Evolutionary conservation across 2,113 vertebrate genomes (phyloP).

Genomic region (Gopherus flavomarginatus): DNA sequence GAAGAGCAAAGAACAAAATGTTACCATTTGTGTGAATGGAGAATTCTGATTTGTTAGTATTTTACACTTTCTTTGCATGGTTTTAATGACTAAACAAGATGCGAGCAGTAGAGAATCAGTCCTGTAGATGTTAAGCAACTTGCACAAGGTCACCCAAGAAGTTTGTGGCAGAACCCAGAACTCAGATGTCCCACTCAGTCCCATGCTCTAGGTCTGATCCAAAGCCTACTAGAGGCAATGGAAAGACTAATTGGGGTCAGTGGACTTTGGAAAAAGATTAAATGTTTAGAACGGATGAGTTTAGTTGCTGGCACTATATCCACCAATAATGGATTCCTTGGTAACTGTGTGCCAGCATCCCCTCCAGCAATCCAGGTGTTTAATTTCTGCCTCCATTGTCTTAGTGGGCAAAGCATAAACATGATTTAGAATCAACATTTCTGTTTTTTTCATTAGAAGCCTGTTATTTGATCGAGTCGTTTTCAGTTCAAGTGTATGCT

Average conservation of each 20-base stretch:
- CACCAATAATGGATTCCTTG: neutral
- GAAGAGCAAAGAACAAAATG: slow-evolving; percentile 7
- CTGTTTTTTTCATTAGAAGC: neutral
- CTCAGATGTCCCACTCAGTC: neutral
- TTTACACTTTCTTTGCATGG: neutral
- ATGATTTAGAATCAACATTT: slow-evolving; percentile 11
- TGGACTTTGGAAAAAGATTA: neutral
- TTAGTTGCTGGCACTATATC: neutral
- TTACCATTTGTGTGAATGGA: neutral
- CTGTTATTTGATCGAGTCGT: slow-evolving; percentile 24
- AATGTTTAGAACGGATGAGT: neutral
- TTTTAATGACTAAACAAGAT: neutral
- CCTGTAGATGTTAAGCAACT: neutral
- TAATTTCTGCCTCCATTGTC: slow-evolving; percentile 39
- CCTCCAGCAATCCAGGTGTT: slow-evolving; percentile 40
- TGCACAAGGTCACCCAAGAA: neutral
- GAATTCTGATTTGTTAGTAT: neutral
- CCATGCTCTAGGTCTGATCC: neutral
- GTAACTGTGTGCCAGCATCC: neutral
- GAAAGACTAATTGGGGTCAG: neutral
- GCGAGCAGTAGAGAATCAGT: accelerated
- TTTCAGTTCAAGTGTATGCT: slow-evolving; percentile 14
- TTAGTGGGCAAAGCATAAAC: slow-evolving; percentile 27
- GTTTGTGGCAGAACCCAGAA: neutral
- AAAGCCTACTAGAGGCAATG: neutral